Evolutionary conservation across 2,888 invertebrate genomes (phyloP).

Genomic region (Hesperia comma): DNA sequence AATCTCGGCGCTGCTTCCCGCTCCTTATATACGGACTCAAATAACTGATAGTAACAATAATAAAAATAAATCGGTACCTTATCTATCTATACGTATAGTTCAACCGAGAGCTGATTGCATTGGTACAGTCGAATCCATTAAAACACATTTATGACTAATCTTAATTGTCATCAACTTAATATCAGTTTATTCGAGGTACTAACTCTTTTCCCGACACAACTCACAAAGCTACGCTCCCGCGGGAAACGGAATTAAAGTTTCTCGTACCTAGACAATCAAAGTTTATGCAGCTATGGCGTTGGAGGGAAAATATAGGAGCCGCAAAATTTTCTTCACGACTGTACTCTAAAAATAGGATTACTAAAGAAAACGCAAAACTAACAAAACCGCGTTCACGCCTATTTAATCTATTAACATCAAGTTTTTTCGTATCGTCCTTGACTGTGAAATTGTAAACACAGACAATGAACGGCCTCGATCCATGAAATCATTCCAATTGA

Average conservation of each 20-base stretch:
- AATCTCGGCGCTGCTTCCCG: slow-evolving; percentile 6
- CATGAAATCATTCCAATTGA: slow-evolving; percentile 18
- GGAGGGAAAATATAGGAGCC: not conserved
- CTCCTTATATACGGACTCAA: slow-evolving; percentile 30
- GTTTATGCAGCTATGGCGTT: not conserved
- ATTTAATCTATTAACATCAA: slow-evolving; percentile 23
- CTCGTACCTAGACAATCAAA: not conserved
- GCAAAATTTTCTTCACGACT: slow-evolving; percentile 10
- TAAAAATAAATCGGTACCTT: slow-evolving; percentile 30
- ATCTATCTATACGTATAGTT: slow-evolving; percentile 26
- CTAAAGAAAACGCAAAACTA: slow-evolving; percentile 17
- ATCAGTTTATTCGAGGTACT: not conserved
- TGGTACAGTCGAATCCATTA: slow-evolving; percentile 30
- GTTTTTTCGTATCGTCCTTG: slow-evolving; percentile 27
- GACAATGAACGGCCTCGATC: slow-evolving; percentile 26
- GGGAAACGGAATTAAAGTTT: no score
- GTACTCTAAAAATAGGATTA: slow-evolving; percentile 11
- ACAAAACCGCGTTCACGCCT: slow-evolving; percentile 12
- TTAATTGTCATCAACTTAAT: slow-evolving; percentile 5
- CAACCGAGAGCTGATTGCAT: slow-evolving; percentile 24
- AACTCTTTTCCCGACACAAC: not conserved
- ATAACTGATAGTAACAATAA: slow-evolving; percentile 33
- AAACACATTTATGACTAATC: slow-evolving; percentile 6
- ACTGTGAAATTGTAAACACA: slow-evolving; percentile 26
- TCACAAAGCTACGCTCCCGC: not conserved